Conservation (phyloP, 2,113 vertebrate species). For the Empidonax traillii region DNA sequence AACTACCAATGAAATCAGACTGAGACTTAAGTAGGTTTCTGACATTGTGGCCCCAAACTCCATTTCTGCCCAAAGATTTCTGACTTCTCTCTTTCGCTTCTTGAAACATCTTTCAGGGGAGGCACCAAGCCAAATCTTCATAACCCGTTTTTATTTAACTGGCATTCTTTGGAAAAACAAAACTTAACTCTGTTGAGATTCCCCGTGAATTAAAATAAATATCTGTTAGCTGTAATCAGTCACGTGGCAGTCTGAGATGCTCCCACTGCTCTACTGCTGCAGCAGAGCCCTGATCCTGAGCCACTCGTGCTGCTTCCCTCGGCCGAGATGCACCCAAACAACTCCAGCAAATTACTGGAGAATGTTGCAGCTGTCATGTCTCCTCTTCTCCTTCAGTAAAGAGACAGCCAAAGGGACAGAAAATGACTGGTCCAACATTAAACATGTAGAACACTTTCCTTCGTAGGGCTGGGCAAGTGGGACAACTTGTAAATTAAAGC, state of each 20-base stretch:
- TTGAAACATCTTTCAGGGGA: not conserved
- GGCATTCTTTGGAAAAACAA: not conserved
- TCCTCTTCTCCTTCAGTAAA: conserved; percentile 3
- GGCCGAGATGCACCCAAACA: not conserved
- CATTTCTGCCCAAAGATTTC: not conserved
- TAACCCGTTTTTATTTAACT: not conserved
- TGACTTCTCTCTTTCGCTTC: not conserved
- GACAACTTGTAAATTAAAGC: conserved; percentile 24
- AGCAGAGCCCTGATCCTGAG: not conserved
- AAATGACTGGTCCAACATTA: not conserved
- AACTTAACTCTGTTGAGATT: not conserved
- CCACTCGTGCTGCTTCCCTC: not conserved
- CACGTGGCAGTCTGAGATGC: not conserved
- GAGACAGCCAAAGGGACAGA: not conserved
- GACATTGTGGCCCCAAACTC: not conserved
- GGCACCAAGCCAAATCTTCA: not conserved
- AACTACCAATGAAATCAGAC: not conserved
- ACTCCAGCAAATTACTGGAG: not conserved
- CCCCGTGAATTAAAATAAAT: not conserved
- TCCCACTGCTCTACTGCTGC: not conserved
- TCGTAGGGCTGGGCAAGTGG: not conserved
- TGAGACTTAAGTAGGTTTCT: not conserved
- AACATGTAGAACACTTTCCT: not conserved
- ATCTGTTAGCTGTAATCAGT: not conserved
- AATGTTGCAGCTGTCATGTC: not conserved